Conservation (phyloP, 2,888 invertebrate genomes). For the Iselma pallidipennis region DNA sequence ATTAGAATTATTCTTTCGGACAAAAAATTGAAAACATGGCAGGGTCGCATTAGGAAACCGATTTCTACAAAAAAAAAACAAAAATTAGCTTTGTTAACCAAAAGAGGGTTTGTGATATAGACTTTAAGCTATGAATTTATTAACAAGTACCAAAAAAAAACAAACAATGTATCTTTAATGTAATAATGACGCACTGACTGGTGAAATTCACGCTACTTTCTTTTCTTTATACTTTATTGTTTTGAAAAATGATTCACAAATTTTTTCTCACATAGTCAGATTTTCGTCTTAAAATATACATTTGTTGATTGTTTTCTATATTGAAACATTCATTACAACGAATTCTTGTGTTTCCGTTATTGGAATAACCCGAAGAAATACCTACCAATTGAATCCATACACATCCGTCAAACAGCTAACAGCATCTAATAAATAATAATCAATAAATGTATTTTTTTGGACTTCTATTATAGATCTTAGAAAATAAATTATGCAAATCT, state of each 20-base stretch:
- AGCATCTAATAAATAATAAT: background rate
- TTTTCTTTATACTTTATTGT: background rate
- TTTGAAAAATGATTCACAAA: background rate
- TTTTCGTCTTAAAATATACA: too few species aligned
- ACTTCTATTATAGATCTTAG: background rate
- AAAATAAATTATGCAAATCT: background rate
- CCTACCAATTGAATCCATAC: too few species aligned
- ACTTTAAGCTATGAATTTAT: conserved; percentile 27
- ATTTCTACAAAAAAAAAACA: background rate
- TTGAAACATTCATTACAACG: background rate
- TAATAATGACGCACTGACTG: conserved; percentile 19
- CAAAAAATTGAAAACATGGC: background rate
- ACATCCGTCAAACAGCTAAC: background rate
- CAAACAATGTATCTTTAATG: conserved; percentile 21
- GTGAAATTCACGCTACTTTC: conserved; percentile 20
- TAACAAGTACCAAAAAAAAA: conserved; percentile 24
- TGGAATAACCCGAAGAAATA: too few species aligned
- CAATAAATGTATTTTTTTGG: background rate
- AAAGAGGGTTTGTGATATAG: conserved; percentile 32
- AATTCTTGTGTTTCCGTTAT: too few species aligned
- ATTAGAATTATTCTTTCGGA: too few species aligned
- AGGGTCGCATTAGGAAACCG: too few species aligned
- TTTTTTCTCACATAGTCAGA: background rate
- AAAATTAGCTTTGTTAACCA: conserved; percentile 2
- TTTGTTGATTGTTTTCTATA: too few species aligned